Percentiles rank a stretch among this genome's conserved stretches.
These are phyloP conservation scores for Scatophagus argus DNA, from an alignment of 2,113 vertebrate genomes.

Conservation along the genomic window DNA sequence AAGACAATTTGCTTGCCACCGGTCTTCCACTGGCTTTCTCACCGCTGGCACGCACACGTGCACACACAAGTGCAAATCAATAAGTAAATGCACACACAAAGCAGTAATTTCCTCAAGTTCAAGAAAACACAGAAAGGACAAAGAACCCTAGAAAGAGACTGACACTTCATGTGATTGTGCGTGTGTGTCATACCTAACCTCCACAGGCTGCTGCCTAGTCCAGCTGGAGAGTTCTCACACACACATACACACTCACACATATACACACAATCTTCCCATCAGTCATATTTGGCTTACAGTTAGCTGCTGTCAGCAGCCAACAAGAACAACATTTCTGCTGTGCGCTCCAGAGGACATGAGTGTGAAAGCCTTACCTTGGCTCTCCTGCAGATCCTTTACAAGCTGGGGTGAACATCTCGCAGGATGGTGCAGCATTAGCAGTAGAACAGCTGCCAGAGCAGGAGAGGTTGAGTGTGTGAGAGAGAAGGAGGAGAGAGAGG, in stretches of 20 bases:
- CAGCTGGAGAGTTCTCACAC: constrained; percentile 72
- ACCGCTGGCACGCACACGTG: constrained; percentile 3
- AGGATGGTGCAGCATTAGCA: constrained; percentile 71
- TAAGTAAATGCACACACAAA: constrained; percentile 35
- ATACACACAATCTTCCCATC: constrained; percentile 16
- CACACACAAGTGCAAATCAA: not conserved
- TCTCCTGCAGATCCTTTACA: constrained; percentile 73
- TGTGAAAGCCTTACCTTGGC: constrained; percentile 67
- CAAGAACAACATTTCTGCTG: constrained; percentile 30
- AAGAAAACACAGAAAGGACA: not conserved
- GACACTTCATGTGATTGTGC: constrained; percentile 5
- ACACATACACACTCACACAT: constrained; percentile 5
- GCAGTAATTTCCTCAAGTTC: constrained; percentile 35
- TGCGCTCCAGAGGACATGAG: constrained; percentile 13
- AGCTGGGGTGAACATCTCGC: constrained; percentile 77
- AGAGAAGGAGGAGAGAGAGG: constrained; percentile 9
- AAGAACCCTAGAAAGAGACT: constrained; percentile 7
- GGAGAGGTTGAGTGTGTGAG: constrained; percentile 48
- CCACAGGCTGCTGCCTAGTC: constrained; percentile 26
- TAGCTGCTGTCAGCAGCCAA: constrained; percentile 25
- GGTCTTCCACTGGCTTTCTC: constrained; percentile 7
- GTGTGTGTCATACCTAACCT: constrained; percentile 36
- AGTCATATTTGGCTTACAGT: constrained; percentile 33
- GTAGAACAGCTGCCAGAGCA: constrained; percentile 58
- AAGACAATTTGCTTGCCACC: constrained; percentile 33